Evolutionary conservation across 1,140 invertebrate genomes (phyloP).

Genomic region (Tetranychus cinnabarinus): DNA sequence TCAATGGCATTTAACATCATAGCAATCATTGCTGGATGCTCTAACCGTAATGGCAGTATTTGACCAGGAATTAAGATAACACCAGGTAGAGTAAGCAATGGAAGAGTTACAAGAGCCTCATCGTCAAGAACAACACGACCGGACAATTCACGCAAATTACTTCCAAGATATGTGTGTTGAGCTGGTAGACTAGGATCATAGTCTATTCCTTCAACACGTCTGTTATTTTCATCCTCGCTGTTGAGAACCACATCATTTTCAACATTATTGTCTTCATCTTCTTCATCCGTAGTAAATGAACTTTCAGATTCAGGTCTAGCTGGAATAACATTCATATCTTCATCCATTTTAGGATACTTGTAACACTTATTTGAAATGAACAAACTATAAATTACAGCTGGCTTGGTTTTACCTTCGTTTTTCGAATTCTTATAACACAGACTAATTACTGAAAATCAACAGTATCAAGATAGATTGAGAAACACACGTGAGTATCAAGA

Average conservation of each 20-base stretch:
- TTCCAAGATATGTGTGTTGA: conserved; percentile 33
- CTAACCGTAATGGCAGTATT: conserved; percentile 40
- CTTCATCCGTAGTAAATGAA: background rate
- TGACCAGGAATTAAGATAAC: conserved; percentile 43
- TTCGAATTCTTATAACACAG: too few species aligned
- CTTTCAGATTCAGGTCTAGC: too few species aligned
- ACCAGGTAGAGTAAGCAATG: conserved; percentile 31
- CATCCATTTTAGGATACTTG: too few species aligned
- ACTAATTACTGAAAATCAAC: too few species aligned
- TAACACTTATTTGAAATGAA: too few species aligned
- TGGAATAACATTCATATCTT: too few species aligned
- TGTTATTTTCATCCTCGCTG: background rate
- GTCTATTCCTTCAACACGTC: background rate
- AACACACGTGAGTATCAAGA: too few species aligned
- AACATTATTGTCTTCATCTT: background rate
- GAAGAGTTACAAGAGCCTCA: conserved; percentile 24
- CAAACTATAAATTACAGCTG: too few species aligned
- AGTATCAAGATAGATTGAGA: too few species aligned
- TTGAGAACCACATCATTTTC: background rate
- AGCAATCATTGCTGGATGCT: conserved; percentile 26
- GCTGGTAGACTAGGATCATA: conserved; percentile 16
- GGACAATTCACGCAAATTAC: conserved; percentile 32
- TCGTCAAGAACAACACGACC: conserved; percentile 36
- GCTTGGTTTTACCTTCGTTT: too few species aligned
- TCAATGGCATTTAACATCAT: conserved; percentile 31